Base-by-base conservation (phyloP, 2,888 invertebrate species). In the Phaonia tiefii region DNA sequence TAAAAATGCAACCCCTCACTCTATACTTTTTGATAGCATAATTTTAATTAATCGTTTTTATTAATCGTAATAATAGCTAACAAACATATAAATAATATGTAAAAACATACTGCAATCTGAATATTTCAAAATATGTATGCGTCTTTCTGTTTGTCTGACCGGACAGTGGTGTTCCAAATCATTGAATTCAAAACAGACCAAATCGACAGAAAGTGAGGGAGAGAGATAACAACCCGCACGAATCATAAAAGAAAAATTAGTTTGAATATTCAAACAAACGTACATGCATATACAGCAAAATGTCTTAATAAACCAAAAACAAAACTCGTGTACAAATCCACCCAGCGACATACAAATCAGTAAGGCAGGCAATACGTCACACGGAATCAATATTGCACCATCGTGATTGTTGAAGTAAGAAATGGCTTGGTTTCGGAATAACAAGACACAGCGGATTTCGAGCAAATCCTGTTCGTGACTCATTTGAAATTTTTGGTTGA, bases 401-500 rank as follows among this genome's bases (percentile, higher is more conserved):
- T 15, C 5, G 5, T 17, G n/a, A 46, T 42, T 42, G 5, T 46
- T 7, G 22, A 51, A 1, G 22, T 54, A 22, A n/a, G 1, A 1
- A 25, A 13, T 54, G 54, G 51, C 8, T 20, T 31, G 31, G 31
- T 31, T 8, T 5, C 8, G 31, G 31, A 13, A 44, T 44, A 44
- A 2, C 44, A 11, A 5, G 44, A 11, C 31, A 8, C 31, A 8
- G 3, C 31, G 4, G 31, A 31, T 31, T n/a, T n/a, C 46, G n/a
- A 46, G 20, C n/a, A 15, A 80, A 69, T 80, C 75, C 69, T 69
- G 75, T 80, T 80, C 13, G 80, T 80, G 75, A 80, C 72, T 80
- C 80, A 80, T 31, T 31, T 31, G 31, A 31, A 31, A 31, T 31
- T 31, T 31, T 31, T 31, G 31, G 31, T 3, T 31, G 31, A 31